Evolutionary conservation across 2,797 vertebrate species (phyloP).

Genomic region (Onychomys leucogaster): DNA sequence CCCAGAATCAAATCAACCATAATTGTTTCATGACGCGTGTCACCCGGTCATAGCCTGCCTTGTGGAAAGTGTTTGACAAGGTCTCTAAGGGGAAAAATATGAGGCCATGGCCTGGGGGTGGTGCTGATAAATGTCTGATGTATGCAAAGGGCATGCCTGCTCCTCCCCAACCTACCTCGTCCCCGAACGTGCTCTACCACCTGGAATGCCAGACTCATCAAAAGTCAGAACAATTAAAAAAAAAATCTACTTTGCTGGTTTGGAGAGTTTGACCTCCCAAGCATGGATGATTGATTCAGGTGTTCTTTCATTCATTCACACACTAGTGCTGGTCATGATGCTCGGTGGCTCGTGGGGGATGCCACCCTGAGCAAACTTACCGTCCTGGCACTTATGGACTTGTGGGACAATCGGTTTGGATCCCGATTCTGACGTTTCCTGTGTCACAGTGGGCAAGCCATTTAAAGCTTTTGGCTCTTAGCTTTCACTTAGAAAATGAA

Average conservation of each 20-base stretch:
- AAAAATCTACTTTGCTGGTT: neutral
- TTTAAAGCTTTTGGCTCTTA: neutral
- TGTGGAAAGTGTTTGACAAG: neutral
- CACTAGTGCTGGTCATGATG: neutral
- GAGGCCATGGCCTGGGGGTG: neutral
- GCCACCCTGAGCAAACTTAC: rapidly evolving
- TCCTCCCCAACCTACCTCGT: neutral
- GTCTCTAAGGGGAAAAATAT: neutral
- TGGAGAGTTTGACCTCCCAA: neutral
- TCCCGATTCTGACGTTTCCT: neutral
- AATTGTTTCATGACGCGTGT: neutral
- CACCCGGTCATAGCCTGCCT: neutral
- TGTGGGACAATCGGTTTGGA: neutral
- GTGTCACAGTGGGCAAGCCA: too few species aligned
- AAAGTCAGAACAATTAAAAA: neutral
- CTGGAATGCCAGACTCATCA: neutral
- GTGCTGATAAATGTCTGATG: neutral
- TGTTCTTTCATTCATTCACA: neutral
- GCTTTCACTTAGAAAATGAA: neutral
- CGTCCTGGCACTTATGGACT: rapidly evolving
- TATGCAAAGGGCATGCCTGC: neutral
- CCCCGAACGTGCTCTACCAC: too few species aligned
- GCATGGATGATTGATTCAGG: neutral
- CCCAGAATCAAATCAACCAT: neutral
- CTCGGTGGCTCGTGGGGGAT: neutral